Evolutionary conservation across 2,888 invertebrate genomes (phyloP), one percentile per base, ranked within the genome.

Genomic region (Pterostichus madidus): DNA sequence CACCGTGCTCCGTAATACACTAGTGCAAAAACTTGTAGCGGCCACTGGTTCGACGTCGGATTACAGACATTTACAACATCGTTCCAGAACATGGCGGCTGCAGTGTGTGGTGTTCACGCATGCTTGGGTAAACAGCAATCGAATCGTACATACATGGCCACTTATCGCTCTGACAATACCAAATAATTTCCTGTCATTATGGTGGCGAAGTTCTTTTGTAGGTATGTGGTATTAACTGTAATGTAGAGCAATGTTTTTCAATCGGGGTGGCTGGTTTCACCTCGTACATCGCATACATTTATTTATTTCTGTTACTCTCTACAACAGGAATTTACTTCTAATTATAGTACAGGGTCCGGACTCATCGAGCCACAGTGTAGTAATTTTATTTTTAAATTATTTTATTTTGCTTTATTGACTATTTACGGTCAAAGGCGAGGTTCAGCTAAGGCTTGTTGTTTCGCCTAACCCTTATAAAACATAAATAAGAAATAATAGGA

Each of bases 171-270:
- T 5, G 49, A 49, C 49, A 49, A 49, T 49, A 49, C 49, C 49
- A 49, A 49, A 49, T 49, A 2, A 49, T 49, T 49, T 49, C 49
- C 49, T 49, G 49, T 13, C 49, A 49, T 49, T 49, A 49, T 49
- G 49, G 1, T 49, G 11, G 11, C 5, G 2, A 49, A 11, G 49
- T 49, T 11, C 49, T n/a, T 11, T 49, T 11, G 10, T 11, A n/a
- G 13, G 11, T 49, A 49, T 49, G 13, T 11, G 49, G 49, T 49
- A 13, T 11, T 49, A 4, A 49, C 49, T 49, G 49, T 4, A n/a
- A 49, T 8, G 10, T 49, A 13, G 13, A 11, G 44, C 7, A 11
- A 44, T 44, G 1, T 44, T 24, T 24, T 24, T 24, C 24, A 24
- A 24, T 24, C 24, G 24, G 11, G 44, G 4, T 44, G 5, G 1